Evolutionary conservation across 2,888 invertebrate genomes (phyloP).

Genomic region (Drosophila tripunctata): DNA sequence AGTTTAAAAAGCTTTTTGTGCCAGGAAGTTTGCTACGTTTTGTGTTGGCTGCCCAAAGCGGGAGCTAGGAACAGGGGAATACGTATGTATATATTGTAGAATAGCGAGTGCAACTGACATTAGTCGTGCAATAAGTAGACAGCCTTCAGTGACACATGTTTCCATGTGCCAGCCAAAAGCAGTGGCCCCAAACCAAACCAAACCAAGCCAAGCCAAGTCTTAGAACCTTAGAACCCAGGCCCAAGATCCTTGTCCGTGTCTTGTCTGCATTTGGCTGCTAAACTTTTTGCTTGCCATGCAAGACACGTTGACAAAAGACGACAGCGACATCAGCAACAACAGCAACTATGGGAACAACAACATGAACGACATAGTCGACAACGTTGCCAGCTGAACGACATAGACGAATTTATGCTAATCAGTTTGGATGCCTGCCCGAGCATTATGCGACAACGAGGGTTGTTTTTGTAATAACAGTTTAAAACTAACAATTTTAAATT

Average conservation of each 20-base stretch:
- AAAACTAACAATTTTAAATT: slow-evolving; percentile 32
- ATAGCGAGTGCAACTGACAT: slow-evolving; percentile 67
- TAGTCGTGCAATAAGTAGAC: slow-evolving; percentile 80
- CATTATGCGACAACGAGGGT: slow-evolving; percentile 37
- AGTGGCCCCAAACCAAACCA: slow-evolving; percentile 19
- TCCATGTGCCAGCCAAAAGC: slow-evolving; percentile 57
- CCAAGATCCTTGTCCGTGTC: slow-evolving; percentile 49
- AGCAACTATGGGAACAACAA: slow-evolving; percentile 22
- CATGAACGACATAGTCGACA: slow-evolving; percentile 31
- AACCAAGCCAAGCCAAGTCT: slow-evolving; percentile 13
- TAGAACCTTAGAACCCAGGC: neutral
- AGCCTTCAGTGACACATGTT: slow-evolving; percentile 76
- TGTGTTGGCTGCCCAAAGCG: slow-evolving; percentile 59
- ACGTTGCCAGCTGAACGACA: slow-evolving; percentile 63
- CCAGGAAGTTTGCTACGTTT: slow-evolving; percentile 73
- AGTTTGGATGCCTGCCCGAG: slow-evolving; percentile 58
- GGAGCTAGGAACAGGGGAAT: neutral
- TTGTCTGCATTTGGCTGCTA: slow-evolving; percentile 32
- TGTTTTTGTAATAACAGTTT: slow-evolving; percentile 21
- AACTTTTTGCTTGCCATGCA: slow-evolving; percentile 74
- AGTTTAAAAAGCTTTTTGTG: slow-evolving; percentile 66
- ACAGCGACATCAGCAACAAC: slow-evolving; percentile 28
- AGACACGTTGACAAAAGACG: slow-evolving; percentile 79
- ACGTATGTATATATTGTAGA: neutral
- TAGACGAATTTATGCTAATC: slow-evolving; percentile 79